Evolutionary conservation across 1,140 invertebrate genomes (phyloP).

Genomic region (Drosophila repleta): DNA sequence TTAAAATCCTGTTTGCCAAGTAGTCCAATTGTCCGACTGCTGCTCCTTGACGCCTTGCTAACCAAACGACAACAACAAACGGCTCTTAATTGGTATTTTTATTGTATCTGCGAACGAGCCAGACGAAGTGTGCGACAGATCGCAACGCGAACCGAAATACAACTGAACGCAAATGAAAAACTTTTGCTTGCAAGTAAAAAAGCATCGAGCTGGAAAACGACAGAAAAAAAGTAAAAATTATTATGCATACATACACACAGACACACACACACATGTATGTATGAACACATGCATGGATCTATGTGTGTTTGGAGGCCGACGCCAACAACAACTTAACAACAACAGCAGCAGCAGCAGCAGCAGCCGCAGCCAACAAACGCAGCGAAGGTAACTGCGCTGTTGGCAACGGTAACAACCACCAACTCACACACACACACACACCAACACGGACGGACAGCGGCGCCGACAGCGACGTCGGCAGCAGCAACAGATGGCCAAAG

Average conservation of each 20-base stretch:
- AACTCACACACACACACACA: constrained; percentile 33
- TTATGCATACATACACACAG: constrained; percentile 68
- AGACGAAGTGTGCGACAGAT: constrained; percentile 74
- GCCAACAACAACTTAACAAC: constrained; percentile 37
- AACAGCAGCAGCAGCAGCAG: constrained; percentile 40
- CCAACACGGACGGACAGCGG: constrained; percentile 1
- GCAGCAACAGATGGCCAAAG: constrained; percentile 38
- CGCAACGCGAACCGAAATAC: constrained; percentile 82
- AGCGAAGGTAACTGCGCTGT: constrained; percentile 42
- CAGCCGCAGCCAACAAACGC: constrained; percentile 51
- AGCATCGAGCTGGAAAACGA: constrained; percentile 77
- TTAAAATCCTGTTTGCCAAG: constrained; percentile 1
- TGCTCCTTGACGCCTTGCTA: constrained; percentile 20
- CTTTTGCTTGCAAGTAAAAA: constrained; percentile 82
- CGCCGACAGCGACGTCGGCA: constrained; percentile 21
- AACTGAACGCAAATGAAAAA: constrained; percentile 83
- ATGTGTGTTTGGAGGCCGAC: constrained; percentile 74
- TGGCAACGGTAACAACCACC: constrained; percentile 48
- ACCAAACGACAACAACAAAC: neutral
- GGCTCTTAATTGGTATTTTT: constrained; percentile 16
- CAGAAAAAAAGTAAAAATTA: constrained; percentile 74
- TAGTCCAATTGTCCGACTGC: constrained; percentile 14
- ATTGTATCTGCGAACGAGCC: constrained; percentile 29
- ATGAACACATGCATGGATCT: constrained; percentile 10
- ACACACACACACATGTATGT: constrained; percentile 9